Base-by-base conservation (phyloP, 2,113 vertebrate genomes). In the Spea multiplicata region DNA sequence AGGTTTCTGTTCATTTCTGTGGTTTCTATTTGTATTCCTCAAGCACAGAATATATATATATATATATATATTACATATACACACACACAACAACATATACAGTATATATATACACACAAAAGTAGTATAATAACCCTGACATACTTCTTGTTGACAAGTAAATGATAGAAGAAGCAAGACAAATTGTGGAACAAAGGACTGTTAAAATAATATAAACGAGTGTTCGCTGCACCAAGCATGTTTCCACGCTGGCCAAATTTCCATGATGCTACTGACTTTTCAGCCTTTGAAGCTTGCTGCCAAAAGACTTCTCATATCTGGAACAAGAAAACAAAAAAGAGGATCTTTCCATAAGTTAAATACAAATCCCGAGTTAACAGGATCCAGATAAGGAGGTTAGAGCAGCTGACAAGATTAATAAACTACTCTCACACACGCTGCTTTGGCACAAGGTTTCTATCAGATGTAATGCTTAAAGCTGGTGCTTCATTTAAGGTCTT, bases 221-320 rank as follows among this genome's bases (percentile, higher is more conserved):
- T 84, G 87, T 90, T 89, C 87, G 91, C 84, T 86, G 90, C 84
- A 88, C 79, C 81, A 80, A 80, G 82, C 82, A 87, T 78, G 74
- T 83, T 84, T 73, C 84, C 84, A 85, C 82, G 69, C 55, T 70
- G 83, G 95, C 94, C 95, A 96, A 94, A 92, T 97, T 97, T 97
- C 95, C 95, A 97, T 96, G 94, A 98, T 96, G 95, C 90, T 90
- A 89, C 90, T 81, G 87, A 90, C 90, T 88, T 85, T 83, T 82
- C 82, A 87, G 89, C 83, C 88, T 93, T 89, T 90, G 91, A 93
- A 93, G 89, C 87, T 83, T 86, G 85, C 83, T 87, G 91, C 91
- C 90, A 94, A 90, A 84, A 91, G 88, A 91, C 81, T 87, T 88
- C 75, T 89, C 84, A 86, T 87, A 91, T 91, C 84, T 76, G 74